Conservation (phyloP, 2,888 invertebrate species). For the Seira ritae region DNA sequence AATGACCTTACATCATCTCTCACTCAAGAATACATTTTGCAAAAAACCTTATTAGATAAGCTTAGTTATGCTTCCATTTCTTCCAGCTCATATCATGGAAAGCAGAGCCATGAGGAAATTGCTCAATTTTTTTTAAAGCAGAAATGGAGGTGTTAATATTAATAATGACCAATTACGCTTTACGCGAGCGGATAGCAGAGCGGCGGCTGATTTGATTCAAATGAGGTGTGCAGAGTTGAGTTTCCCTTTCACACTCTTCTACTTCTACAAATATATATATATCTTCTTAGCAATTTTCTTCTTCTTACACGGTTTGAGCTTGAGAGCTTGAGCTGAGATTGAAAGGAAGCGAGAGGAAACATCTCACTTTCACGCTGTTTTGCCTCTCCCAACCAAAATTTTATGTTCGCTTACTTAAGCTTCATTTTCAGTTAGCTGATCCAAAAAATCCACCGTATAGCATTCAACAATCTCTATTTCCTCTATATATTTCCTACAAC, state of each 20-base stretch:
- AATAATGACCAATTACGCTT: no score
- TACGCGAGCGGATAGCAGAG: no score
- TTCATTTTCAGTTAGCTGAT: slow-evolving; percentile 81
- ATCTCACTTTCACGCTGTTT: slow-evolving; percentile 60
- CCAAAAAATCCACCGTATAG: slow-evolving; percentile 79
- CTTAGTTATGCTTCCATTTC: no score
- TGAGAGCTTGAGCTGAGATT: neutral
- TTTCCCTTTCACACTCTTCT: no score
- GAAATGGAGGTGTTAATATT: no score
- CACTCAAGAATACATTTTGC: no score
- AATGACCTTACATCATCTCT: no score
- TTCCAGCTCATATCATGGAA: no score
- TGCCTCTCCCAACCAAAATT: slow-evolving; percentile 75
- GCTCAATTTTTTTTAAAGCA: no score
- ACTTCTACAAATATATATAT: no score
- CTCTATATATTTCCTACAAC: slow-evolving; percentile 23
- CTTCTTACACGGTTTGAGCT: neutral
- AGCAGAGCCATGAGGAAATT: no score
- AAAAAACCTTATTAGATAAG: no score
- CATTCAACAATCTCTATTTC: slow-evolving; percentile 24
- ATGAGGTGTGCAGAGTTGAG: neutral
- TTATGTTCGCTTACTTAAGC: slow-evolving; percentile 79
- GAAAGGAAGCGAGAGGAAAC: slow-evolving; percentile 38
- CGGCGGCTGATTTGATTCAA: neutral
- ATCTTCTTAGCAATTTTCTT: neutral